Base-by-base conservation (phyloP, 2,888 invertebrate species). In the Smittia sp. region DNA sequence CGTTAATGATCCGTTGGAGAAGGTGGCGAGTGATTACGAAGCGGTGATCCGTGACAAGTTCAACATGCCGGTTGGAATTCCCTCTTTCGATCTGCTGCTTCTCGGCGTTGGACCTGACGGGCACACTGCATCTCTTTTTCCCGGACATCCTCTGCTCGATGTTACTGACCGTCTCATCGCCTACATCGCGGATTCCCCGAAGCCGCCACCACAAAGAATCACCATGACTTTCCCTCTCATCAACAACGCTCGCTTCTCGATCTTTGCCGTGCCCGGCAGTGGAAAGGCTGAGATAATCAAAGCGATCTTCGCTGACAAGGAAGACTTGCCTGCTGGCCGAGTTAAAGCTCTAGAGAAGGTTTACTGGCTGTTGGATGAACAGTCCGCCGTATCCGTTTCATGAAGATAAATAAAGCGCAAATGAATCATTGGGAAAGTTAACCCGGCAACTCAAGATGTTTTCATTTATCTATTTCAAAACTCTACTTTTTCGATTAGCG, bases 31-130 rank as follows among this genome's bases (percentile, higher is more conserved):
- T 1, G 80, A 80, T 73, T 83, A 83, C 75, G 81, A 81, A 73
- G 74, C 75, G 6, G 77, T 77, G 52, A 77, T 83, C 27, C 74
- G 76, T 3, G 75, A 77, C 2, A 78, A 77, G 32, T 82, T 82
- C 70, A 75, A 73, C 11, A 41, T 74, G 75, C 86, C 79, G 68
- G 85, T 80, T 79, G 83, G 78, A 79, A 78, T 87, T 73, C 93
- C 94, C 0, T 80, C 85, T 75, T 96, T 98, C 80, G 96, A 99
- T 82, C 81, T 98, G 66, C 83, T 98, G 0, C 84, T 99, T 9
- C 84, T 99, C 22, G 99, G 99, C 13, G 91, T 98, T 89, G 99
- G 99, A 0, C 98, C 97, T 0, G 99, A 99, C 80, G 98, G 98
- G 0, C 99, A 99, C 82, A 98, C 98, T 0, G 97, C 97, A 79